phyloP scores from a whole-genome alignment of 23 tunicate genomes.

The Trididemnum miniatum region DNA sequence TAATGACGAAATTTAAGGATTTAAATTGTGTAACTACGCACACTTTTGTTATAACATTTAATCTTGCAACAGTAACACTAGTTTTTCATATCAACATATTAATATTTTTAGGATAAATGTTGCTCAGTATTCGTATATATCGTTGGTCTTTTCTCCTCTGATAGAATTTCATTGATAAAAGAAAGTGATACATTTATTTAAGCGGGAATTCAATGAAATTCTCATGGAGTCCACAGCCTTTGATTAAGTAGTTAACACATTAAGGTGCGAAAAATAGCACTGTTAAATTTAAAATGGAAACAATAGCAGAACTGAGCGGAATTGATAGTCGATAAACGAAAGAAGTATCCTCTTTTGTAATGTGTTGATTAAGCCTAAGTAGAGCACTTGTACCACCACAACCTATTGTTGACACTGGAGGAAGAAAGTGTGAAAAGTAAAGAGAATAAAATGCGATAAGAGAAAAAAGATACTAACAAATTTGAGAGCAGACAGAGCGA shows the following conservation, averaged over 20 bases:
- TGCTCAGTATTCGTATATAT: too few species aligned
- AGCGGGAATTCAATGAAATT: too few species aligned
- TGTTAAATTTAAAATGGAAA: conserved; percentile 2
- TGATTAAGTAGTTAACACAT: background rate
- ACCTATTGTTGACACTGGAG: conserved; percentile 2
- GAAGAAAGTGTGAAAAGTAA: conserved; percentile 16
- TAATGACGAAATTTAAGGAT: too few species aligned
- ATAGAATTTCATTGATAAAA: too few species aligned
- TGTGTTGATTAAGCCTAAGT: background rate
- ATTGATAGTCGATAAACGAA: background rate
- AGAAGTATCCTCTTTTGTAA: background rate
- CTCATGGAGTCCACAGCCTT: background rate
- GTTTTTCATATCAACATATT: too few species aligned
- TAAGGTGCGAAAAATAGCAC: conserved; percentile 13
- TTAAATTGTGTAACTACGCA: too few species aligned
- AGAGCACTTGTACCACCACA: background rate
- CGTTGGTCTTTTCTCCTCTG: too few species aligned
- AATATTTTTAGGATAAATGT: too few species aligned
- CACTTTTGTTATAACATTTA: too few species aligned
- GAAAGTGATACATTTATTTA: too few species aligned
- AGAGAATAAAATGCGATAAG: conserved; percentile 26
- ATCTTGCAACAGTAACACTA: too few species aligned
- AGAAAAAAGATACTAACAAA: conserved; percentile 5
- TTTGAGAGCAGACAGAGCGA: conserved; percentile 29
- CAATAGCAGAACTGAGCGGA: background rate